Base-by-base conservation (phyloP, 2,888 invertebrate species). In the Scaptomyza reducta region DNA sequence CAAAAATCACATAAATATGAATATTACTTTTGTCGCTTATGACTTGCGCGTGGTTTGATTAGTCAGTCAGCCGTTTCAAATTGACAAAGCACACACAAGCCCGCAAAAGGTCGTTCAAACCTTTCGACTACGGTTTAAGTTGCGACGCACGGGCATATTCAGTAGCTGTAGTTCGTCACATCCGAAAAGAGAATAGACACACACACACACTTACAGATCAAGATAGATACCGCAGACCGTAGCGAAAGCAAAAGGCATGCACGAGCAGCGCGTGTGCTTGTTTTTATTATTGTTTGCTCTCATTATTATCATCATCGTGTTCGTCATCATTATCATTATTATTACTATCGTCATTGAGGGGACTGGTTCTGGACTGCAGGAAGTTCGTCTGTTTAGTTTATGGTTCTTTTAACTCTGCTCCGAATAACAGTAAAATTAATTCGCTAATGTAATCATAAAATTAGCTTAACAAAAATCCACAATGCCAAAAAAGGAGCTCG, bases 381-480 rank as follows among this genome's bases (percentile, higher is more conserved):
- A 47, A 61, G 40, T 49, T 49, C 13, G 70, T 67, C 72, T 65
- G 64, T 61, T 72, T 77, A 68, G 70, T 72, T 80, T 72, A 68
- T 82, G 66, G 70, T 71, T 67, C 71, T 51, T 57, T 71, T 71
- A 68, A 61, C 69, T 54, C 47, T 51, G 38, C 74, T 50, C 50
- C 51, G 65, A 74, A 68, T 49, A 68, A 58, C 50, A 73, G 62
- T 60, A 65, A 79, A 74, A 73, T 80, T 75, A 78, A 77, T 77
- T 77, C 68, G 56, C 80, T 83, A 80, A 77, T 80, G 70, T 77
- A 61, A 68, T 61, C 78, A 80, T 69, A 69, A 83, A 73, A 70
- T 70, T 49, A 54, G 55, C 50, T 35, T 53, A 69, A 53, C 29
- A 58, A 40, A 46, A 62, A 33, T 16, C n/a, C 25, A 16, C 9